phyloP scores from a whole-genome alignment of 2,888 invertebrate genomes.

The Podotricha telesiphe region DNA sequence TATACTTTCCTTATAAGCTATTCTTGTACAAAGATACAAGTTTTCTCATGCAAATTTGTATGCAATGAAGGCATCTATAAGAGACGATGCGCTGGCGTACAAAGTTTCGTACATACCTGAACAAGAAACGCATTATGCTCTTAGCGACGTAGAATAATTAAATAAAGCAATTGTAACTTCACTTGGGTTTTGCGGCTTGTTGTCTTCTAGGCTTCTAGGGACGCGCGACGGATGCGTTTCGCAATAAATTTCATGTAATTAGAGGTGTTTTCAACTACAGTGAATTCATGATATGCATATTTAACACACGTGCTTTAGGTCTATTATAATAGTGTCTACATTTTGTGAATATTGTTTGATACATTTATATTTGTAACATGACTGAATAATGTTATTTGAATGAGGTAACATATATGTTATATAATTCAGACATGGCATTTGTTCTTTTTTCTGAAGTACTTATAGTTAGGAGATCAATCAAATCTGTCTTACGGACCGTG shows the following conservation, averaged over 20 bases:
- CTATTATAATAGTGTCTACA: neutral
- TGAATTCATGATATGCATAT: slow-evolving; percentile 11
- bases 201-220: slow-evolving; percentile 43
- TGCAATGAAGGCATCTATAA: slow-evolving; percentile 33
- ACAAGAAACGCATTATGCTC: slow-evolving; percentile 40
- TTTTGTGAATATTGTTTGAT: slow-evolving; percentile 3
- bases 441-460: neutral
- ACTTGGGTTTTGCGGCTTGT: slow-evolving; percentile 39
- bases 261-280: slow-evolving; percentile 30
- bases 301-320: neutral
- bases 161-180: slow-evolving; percentile 42
- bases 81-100: slow-evolving; percentile 24
- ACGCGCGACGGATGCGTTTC: slow-evolving; percentile 42
- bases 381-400: neutral
- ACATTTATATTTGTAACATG: neutral
- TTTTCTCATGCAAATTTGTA: slow-evolving; percentile 39
- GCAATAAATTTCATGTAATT: slow-evolving; percentile 48
- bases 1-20: slow-evolving; percentile 5
- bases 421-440: neutral
- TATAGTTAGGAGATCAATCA: neutral
- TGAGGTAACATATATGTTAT: no score
- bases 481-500: neutral
- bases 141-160: slow-evolving; percentile 44
- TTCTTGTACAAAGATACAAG: slow-evolving; percentile 20
- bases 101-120: slow-evolving; percentile 38